These are phyloP conservation scores for Prunella strophiata DNA, from an alignment of 2,797 vertebrate species.

Conservation along the genomic window DNA sequence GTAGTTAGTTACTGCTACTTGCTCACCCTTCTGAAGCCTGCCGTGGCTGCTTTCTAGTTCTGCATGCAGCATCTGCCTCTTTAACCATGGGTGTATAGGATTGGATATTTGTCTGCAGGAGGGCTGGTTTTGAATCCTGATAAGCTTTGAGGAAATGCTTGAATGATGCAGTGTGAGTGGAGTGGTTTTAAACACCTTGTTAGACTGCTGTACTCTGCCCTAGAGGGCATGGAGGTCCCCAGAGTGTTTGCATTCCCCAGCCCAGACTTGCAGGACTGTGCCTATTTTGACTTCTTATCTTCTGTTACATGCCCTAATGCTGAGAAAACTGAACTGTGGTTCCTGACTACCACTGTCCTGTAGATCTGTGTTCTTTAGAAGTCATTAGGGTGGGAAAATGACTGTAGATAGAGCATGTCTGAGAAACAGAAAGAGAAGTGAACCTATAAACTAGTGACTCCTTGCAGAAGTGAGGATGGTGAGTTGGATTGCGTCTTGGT, in stretches of 20 bases:
- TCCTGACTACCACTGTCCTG: not conserved
- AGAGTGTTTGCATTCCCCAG: not conserved
- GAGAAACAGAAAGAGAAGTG: not conserved
- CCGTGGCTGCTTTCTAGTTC: not conserved
- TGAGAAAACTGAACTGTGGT: not conserved
- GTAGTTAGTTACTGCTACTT: not conserved
- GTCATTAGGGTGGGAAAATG: not conserved
- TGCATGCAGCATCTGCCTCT: not conserved
- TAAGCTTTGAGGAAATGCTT: not conserved
- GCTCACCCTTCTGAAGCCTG: not conserved
- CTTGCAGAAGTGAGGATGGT: not conserved
- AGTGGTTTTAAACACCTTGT: not conserved
- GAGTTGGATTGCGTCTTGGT: not conserved
- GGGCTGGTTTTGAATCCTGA: not conserved
- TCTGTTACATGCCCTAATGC: rapidly evolving
- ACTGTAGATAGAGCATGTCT: not conserved
- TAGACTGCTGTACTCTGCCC: not conserved
- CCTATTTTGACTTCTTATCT: not conserved
- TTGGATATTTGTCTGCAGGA: not conserved
- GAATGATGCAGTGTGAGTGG: not conserved
- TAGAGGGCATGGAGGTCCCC: not conserved
- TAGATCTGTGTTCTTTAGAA: not conserved
- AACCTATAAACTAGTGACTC: not conserved
- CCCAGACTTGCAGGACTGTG: not conserved
- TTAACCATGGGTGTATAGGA: rapidly evolving